A percentile compares a stretch with the other conserved stretches of the same genome.
Evolutionary conservation across 2,113 vertebrate genomes (phyloP).

Genomic region (Eurypyga helias): DNA sequence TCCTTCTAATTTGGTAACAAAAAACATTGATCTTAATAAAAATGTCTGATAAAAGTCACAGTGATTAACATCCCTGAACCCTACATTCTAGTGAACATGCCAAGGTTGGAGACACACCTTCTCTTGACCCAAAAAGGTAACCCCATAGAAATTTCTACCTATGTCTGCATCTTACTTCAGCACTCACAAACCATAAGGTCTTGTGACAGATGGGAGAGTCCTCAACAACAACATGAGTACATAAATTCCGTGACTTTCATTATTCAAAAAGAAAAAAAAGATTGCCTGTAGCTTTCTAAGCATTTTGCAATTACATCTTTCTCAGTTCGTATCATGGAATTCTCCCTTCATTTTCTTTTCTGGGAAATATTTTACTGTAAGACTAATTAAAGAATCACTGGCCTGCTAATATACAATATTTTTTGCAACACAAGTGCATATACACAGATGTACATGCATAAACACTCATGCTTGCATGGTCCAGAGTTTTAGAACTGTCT

Average conservation of each 20-base stretch:
- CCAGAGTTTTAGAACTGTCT: background rate
- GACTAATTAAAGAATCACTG: background rate
- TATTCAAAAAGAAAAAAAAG: background rate
- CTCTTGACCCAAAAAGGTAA: constrained; percentile 51
- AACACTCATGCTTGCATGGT: background rate
- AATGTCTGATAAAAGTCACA: constrained; percentile 83
- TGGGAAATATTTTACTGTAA: background rate
- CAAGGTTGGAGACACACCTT: background rate
- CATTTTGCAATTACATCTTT: background rate
- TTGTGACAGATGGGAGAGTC: background rate
- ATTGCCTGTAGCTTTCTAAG: background rate
- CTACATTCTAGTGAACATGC: constrained; percentile 31
- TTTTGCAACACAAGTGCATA: background rate
- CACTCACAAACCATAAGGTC: background rate
- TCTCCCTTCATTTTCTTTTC: background rate
- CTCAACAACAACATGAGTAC: background rate
- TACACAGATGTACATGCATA: background rate
- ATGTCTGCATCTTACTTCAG: constrained; percentile 35
- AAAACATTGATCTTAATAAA: constrained; percentile 89
- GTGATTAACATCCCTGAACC: constrained; percentile 79
- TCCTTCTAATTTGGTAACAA: constrained; percentile 82
- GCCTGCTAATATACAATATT: background rate
- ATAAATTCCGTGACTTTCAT: background rate
- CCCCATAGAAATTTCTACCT: constrained; percentile 34
- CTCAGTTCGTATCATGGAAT: background rate